Evolutionary conservation across 1,140 invertebrate genomes (phyloP).

Genomic region (Harlomillsia oculata): DNA sequence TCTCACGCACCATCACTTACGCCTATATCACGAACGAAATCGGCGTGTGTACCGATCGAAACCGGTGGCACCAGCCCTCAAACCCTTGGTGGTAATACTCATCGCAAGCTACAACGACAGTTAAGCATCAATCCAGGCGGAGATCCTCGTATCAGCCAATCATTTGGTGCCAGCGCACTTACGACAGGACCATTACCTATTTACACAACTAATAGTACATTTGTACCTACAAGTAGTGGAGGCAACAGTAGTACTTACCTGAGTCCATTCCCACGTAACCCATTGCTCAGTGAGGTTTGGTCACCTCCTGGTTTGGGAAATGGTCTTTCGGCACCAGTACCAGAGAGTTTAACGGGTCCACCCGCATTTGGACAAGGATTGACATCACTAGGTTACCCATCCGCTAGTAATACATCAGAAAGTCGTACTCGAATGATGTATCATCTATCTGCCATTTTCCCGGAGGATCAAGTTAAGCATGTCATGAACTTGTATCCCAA

Average conservation of each 20-base stretch:
- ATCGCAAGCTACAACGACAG: conserved; percentile 68
- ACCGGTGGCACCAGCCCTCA: conserved; percentile 39
- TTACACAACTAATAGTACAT: conserved; percentile 5
- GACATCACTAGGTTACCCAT: too few species aligned
- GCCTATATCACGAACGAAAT: conserved; percentile 19
- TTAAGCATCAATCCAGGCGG: conserved; percentile 66
- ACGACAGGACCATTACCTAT: neutral
- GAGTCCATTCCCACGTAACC: conserved; percentile 30
- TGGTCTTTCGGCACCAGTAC: conserved; percentile 18
- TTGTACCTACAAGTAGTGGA: conserved; percentile 37
- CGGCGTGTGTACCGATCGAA: conserved; percentile 18
- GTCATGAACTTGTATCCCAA: conserved; percentile 76
- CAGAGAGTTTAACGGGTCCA: conserved; percentile 21
- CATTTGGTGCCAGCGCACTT: neutral
- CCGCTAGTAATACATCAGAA: conserved; percentile 25
- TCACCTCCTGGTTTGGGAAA: conserved; percentile 17
- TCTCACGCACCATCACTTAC: conserved; percentile 39
- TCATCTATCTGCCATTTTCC: conserved; percentile 76
- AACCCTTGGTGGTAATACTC: conserved; percentile 47
- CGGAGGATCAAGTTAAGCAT: conserved; percentile 71
- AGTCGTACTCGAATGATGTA: conserved; percentile 63
- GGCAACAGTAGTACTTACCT: conserved; percentile 24
- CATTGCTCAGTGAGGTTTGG: conserved; percentile 27
- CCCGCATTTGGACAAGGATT: conserved; percentile 22
- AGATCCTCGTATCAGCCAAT: conserved; percentile 51